phyloP scores from a whole-genome alignment of 2,113 vertebrate genomes.

The Cryptoleucopteryx plumbea region DNA sequence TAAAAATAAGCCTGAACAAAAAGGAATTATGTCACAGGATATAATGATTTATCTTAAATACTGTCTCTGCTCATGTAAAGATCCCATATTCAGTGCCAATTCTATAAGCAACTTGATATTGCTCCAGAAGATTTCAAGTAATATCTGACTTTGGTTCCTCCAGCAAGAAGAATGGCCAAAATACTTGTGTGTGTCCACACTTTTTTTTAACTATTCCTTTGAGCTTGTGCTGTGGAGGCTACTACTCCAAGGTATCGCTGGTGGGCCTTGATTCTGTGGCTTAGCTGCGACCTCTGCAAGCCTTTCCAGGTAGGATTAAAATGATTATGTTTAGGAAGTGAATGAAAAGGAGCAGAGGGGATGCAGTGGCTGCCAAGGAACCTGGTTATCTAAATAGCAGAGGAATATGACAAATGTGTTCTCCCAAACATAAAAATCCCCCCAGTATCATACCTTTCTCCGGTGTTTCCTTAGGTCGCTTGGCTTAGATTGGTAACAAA shows the following conservation, averaged over 20 bases:
- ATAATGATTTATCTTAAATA: background rate
- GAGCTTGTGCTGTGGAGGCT: background rate
- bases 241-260: background rate
- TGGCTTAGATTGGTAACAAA: constrained; percentile 77
- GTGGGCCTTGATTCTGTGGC: background rate
- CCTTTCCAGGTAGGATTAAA: background rate
- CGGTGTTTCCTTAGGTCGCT: constrained; percentile 97
- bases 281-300: background rate
- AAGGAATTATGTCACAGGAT: background rate
- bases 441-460: constrained; percentile 85
- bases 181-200: background rate
- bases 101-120: background rate
- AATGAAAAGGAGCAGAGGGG: background rate
- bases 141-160: background rate
- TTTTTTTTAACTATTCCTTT: background rate
- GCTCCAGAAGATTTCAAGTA: background rate
- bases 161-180: background rate
- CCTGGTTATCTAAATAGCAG: background rate
- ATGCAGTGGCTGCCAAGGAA: background rate
- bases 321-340: background rate
- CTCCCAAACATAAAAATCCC: background rate
- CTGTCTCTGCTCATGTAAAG: background rate
- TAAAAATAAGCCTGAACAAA: background rate
- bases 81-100: background rate
- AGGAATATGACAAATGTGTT: background rate